Evolutionary conservation across 2,113 vertebrate genomes (phyloP), one percentile per base, ranked within the genome.

Genomic region (Salvelinus alpinus): DNA sequence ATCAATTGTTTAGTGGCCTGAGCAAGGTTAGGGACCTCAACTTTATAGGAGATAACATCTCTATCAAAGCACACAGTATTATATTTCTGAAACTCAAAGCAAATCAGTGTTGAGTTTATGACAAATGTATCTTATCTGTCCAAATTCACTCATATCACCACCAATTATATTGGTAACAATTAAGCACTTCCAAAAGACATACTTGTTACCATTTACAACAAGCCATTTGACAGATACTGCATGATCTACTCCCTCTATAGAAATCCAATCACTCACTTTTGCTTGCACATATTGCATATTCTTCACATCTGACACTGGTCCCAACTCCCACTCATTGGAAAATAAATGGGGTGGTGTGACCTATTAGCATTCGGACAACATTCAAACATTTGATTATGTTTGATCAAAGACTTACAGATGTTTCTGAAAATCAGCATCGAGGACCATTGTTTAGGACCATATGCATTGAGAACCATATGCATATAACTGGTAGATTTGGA

Each of bases 341-440:
- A 64, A 71, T 29, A 31, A 64, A 69, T 68, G 4, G 75, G 25
- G 12, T 77, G 31, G 20, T 38, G 38, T 38, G 38, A 6, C 2
- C 4, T 1, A 77, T 25, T 1, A 18, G 7, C 16, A 48, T 66
- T 70, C 54, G 74, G 79, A 75, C 75, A 77, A 68, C 74, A 27
- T 57, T 80, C 69, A 80, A 65, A 78, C 69, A 78, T 71, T 29
- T 78, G 29, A 24, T 78, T 72, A 62, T 67, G 73, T 31, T 69
- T 69, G 54, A 75, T 20, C 62, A 75, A 67, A 9, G 65, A 75
- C 5, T 70, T 73, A 22, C 29, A 70, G 9, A 60, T 6, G 12
- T 70, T 44, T 16, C 62, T 59, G 44, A 57, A 38, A 62, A n/a
- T 62, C 22, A 64, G 16, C n/a, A 72, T 72, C 11, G 22, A 75